phyloP scores from a whole-genome alignment of 2,113 vertebrate species.

The Sinocyclocheilus anshuiensis region DNA sequence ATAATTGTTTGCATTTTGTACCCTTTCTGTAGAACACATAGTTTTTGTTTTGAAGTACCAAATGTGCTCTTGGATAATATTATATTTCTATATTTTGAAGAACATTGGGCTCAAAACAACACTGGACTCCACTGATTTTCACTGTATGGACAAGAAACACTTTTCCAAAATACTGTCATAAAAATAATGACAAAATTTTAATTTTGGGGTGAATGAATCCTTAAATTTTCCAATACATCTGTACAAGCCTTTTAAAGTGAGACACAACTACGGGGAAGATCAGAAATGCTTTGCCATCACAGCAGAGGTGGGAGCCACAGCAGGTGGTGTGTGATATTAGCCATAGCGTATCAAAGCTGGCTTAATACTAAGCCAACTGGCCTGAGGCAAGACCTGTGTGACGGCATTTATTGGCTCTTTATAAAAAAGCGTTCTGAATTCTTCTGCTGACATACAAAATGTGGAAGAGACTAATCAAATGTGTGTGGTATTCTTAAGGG shows the following conservation, averaged over 20 bases:
- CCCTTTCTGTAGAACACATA: no score
- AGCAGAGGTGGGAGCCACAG: background rate
- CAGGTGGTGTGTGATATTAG: slow-evolving; percentile 32
- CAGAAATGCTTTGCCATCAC: slow-evolving; percentile 10
- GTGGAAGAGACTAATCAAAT: background rate
- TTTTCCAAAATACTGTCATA: background rate
- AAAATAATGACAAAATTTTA: background rate
- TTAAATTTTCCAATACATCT: background rate
- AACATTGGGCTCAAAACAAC: background rate
- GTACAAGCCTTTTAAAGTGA: background rate
- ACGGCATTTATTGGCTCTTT: slow-evolving; percentile 39
- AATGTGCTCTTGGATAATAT: no score
- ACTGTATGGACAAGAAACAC: background rate
- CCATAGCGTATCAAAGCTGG: slow-evolving; percentile 32
- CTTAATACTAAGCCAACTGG: slow-evolving; percentile 40
- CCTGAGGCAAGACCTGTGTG: slow-evolving; percentile 34
- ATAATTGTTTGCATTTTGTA: no score
- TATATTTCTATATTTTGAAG: background rate
- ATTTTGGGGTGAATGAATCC: background rate
- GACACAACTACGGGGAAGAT: background rate
- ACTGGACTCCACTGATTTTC: background rate
- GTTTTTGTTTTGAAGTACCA: no score
- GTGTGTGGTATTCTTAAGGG: background rate
- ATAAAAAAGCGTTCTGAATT: slow-evolving; percentile 24
- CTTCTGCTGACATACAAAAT: background rate